Evolutionary conservation across 1,140 invertebrate species (phyloP).

Genomic region (Drosophila willistoni): DNA sequence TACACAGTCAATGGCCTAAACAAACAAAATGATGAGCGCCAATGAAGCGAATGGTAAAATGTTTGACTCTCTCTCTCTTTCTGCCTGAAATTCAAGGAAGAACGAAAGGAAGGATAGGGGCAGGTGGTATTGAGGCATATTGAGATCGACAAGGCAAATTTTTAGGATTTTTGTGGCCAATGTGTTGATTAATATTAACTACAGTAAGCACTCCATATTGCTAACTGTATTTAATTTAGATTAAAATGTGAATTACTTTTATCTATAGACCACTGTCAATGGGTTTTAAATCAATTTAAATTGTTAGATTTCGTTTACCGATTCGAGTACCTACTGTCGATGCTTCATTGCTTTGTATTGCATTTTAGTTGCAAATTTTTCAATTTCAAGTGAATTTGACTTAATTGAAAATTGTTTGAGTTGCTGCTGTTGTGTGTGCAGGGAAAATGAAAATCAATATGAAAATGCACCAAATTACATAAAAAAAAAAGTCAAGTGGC

Average conservation of each 20-base stretch:
- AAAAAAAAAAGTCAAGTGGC: conserved; percentile 26
- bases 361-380: conserved; percentile 42
- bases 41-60: conserved; percentile 70
- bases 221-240: neutral
- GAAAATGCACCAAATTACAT: neutral
- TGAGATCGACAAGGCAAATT: neutral
- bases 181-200: conserved; percentile 10
- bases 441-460: conserved; percentile 15
- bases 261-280: conserved; percentile 24
- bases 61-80: conserved; percentile 39
- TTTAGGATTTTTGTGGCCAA: neutral
- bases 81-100: too few species aligned
- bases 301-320: conserved; percentile 43
- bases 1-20: conserved; percentile 68
- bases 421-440: conserved; percentile 9
- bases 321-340: conserved; percentile 20
- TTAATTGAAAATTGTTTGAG: conserved; percentile 69
- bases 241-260: neutral
- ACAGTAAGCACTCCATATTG: neutral
- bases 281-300: conserved; percentile 51
- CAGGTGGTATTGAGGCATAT: neutral
- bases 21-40: conserved; percentile 77
- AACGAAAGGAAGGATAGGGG: neutral
- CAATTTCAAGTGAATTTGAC: conserved; percentile 56
- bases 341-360: conserved; percentile 38